Evolutionary conservation across 2,797 vertebrate species (phyloP).

Genomic region (Cossypha dichroa): DNA sequence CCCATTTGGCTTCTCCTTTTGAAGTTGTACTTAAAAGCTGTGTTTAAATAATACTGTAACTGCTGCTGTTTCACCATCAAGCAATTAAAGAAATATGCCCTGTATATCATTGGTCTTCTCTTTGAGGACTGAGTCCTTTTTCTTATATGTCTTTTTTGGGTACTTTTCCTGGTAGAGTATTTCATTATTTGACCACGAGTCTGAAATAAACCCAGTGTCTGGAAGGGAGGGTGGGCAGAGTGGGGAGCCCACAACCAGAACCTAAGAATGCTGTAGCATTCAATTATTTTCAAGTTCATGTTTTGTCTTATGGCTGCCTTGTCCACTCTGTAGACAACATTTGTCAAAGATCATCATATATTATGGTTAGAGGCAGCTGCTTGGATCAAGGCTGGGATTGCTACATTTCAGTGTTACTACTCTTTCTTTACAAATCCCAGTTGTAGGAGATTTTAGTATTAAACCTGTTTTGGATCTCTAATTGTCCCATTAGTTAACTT

Average conservation of each 20-base stretch:
- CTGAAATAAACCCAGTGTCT: background rate
- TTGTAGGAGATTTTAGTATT: background rate
- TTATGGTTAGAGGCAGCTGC: background rate
- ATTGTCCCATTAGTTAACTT: background rate
- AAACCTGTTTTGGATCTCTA: background rate
- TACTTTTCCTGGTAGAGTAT: background rate
- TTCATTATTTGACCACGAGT: background rate
- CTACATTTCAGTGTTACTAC: fast-evolving
- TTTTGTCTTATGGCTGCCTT: background rate
- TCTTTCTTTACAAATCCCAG: background rate
- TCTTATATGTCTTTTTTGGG: background rate
- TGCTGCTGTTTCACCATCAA: background rate
- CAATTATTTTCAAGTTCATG: background rate
- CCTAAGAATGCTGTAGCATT: background rate
- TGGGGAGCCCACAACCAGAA: background rate
- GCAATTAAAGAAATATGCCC: background rate
- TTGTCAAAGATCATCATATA: background rate
- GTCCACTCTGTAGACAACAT: background rate
- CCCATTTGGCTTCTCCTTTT: background rate
- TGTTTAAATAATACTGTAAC: background rate
- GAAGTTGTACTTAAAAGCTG: background rate
- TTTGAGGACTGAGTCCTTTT: background rate
- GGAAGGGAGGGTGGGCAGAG: too few species aligned
- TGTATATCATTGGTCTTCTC: background rate
- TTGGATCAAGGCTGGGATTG: background rate